Conservation (phyloP, 2,888 invertebrate genomes). For the Oxystoma pomonae region DNA sequence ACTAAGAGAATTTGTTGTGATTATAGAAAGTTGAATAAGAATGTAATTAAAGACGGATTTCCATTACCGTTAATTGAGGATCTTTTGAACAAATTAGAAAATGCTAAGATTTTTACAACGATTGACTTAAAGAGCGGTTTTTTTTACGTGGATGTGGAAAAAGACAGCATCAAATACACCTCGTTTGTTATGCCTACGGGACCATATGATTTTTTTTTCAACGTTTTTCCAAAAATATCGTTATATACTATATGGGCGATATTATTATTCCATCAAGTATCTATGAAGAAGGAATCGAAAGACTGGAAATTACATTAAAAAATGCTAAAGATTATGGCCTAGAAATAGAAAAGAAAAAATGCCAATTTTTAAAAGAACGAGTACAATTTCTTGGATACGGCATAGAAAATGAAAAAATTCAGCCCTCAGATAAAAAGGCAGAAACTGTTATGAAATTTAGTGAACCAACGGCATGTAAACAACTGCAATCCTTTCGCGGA, state of each 20-base stretch:
- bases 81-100: slow-evolving; percentile 34
- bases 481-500: slow-evolving; percentile 34
- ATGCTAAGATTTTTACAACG: slow-evolving; percentile 31
- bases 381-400: neutral
- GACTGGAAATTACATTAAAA: slow-evolving; percentile 29
- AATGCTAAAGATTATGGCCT: slow-evolving; percentile 30
- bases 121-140: slow-evolving; percentile 39
- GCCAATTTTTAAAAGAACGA: slow-evolving; percentile 34
- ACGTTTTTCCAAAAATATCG: too few species aligned
- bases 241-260: slow-evolving; percentile 32
- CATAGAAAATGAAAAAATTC: slow-evolving; percentile 25
- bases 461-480: too few species aligned
- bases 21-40: slow-evolving; percentile 17
- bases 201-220: slow-evolving; percentile 43
- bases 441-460: too few species aligned
- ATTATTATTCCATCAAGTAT: slow-evolving; percentile 25
- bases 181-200: slow-evolving; percentile 41
- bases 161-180: slow-evolving; percentile 35
- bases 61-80: too few species aligned
- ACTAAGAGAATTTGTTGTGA: slow-evolving; percentile 16
- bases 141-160: slow-evolving; percentile 26
- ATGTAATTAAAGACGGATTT: slow-evolving; percentile 22
- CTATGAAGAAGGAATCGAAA: slow-evolving; percentile 29
- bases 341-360: slow-evolving; percentile 38
- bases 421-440: slow-evolving; percentile 30